A percentile compares a stretch with the other conserved stretches of the same genome.
phyloP scores from a whole-genome alignment of 2,888 invertebrate species.

The Aelia acuminata region DNA sequence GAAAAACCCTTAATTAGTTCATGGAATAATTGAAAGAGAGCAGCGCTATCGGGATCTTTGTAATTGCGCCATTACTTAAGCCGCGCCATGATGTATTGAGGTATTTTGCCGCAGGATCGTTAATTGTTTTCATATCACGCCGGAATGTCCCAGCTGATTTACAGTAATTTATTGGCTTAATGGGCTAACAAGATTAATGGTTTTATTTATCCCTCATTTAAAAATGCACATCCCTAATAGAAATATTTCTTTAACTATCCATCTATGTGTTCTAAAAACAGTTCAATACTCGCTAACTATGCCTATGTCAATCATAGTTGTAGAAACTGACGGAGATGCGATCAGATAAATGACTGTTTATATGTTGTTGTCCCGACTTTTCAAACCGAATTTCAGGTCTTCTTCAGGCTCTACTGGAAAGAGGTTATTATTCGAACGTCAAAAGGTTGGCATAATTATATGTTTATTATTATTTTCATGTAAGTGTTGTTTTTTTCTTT shows the following conservation, averaged over 20 bases:
- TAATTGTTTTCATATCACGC: slow-evolving; percentile 22
- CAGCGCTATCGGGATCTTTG: slow-evolving; percentile 23
- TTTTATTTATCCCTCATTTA: not conserved
- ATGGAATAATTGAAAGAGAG: slow-evolving; percentile 36
- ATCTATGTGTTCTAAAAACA: too few relatives aligned
- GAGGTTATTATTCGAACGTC: too few relatives aligned
- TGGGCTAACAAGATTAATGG: not conserved
- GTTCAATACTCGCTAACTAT: too few relatives aligned
- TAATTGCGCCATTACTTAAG: slow-evolving; percentile 14
- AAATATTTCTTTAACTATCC: not conserved
- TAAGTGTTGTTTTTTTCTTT: too few relatives aligned
- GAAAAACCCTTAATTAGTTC: slow-evolving; percentile 42
- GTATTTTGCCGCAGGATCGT: slow-evolving; percentile 33
- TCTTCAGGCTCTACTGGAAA: too few relatives aligned
- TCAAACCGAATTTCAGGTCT: too few relatives aligned
- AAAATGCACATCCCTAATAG: not conserved
- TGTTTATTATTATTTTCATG: too few relatives aligned
- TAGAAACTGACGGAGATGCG: too few relatives aligned
- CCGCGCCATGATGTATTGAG: slow-evolving; percentile 2
- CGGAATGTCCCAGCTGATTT: slow-evolving; percentile 9
- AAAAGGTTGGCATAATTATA: too few relatives aligned
- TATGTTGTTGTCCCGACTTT: too few relatives aligned
- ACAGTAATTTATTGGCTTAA: not conserved
- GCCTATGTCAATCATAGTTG: too few relatives aligned
- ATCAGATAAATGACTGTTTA: too few relatives aligned